A percentile compares a stretch with the other conserved stretches of the same genome.
Conservation (phyloP, 1,140 invertebrate species). For the Lepidurus arcticus region DNA sequence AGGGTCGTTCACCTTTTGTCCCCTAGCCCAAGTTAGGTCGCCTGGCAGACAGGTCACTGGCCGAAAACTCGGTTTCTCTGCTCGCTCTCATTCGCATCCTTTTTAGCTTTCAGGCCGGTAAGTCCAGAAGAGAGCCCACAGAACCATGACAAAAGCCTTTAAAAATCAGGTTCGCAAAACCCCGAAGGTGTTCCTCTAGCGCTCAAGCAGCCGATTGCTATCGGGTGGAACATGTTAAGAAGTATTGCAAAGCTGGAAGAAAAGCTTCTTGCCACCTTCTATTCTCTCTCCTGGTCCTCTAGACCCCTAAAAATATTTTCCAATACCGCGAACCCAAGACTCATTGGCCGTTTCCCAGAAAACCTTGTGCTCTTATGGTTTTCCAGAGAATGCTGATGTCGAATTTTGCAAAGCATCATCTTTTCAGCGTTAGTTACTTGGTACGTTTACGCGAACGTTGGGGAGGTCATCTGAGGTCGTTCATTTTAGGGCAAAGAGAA, state of each 20-base stretch:
- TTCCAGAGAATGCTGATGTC: neutral
- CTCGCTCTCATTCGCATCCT: neutral
- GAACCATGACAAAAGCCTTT: neutral
- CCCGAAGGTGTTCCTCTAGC: slow-evolving; percentile 17
- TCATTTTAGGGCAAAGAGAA: neutral
- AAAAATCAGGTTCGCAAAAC: neutral
- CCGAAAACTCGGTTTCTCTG: neutral
- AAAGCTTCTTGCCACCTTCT: neutral
- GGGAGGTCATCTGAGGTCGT: slow-evolving; percentile 7
- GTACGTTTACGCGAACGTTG: neutral
- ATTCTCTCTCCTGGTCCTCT: neutral
- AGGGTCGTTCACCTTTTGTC: slow-evolving; percentile 18
- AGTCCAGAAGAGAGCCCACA: neutral
- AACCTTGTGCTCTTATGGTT: neutral
- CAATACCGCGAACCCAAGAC: neutral
- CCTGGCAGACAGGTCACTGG: neutral
- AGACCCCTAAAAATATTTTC: slow-evolving; percentile 19
- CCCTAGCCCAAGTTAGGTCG: slow-evolving; percentile 9
- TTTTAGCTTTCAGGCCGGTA: neutral
- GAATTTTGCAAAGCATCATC: neutral
- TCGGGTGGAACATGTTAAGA: slow-evolving; percentile 3
- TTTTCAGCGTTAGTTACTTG: neutral
- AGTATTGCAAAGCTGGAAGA: neutral
- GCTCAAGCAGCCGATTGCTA: neutral
- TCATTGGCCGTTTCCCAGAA: neutral